These are phyloP conservation scores for Andrena flavipes DNA, from an alignment of 2,888 invertebrate genomes.

Conservation along the genomic window DNA sequence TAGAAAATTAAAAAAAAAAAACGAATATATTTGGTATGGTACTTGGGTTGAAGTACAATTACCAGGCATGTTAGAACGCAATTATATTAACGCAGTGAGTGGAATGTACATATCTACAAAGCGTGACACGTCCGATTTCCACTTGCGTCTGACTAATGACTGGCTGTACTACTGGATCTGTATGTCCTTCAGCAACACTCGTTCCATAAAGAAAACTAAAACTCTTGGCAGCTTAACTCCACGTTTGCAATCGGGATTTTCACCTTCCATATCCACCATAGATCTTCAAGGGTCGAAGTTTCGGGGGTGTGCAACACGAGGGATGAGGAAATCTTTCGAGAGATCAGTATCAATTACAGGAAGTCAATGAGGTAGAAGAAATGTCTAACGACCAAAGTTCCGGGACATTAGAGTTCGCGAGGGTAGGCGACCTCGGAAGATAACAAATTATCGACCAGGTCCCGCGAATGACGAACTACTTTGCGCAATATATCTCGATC, in stretches of 20 bases:
- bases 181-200: too few relatives aligned
- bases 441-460: slow-evolving; percentile 68
- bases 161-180: too few relatives aligned
- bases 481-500: slow-evolving; percentile 47
- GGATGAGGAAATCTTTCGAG: slow-evolving; percentile 29
- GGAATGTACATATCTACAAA: too few relatives aligned
- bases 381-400: slow-evolving; percentile 70
- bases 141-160: too few relatives aligned
- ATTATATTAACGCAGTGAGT: too few relatives aligned
- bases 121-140: too few relatives aligned
- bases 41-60: too few relatives aligned
- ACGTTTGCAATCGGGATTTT: background rate
- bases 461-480: slow-evolving; percentile 51
- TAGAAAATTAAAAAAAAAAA: background rate
- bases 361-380: slow-evolving; percentile 69
- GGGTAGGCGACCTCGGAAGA: slow-evolving; percentile 37
- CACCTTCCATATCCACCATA: background rate
- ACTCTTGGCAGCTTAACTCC: background rate
- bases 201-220: too few relatives aligned
- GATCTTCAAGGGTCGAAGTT: slow-evolving; percentile 6
- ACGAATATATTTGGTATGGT: background rate
- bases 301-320: background rate
- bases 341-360: slow-evolving; percentile 69
- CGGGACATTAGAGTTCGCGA: slow-evolving; percentile 50
- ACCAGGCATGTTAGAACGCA: too few relatives aligned